Percentiles rank a stretch among this genome's conserved stretches.
These are phyloP conservation scores for Heliocidaris tuberculata DNA, from an alignment of 35 echinoderm and acorn worm species.

Conservation along the genomic window DNA sequence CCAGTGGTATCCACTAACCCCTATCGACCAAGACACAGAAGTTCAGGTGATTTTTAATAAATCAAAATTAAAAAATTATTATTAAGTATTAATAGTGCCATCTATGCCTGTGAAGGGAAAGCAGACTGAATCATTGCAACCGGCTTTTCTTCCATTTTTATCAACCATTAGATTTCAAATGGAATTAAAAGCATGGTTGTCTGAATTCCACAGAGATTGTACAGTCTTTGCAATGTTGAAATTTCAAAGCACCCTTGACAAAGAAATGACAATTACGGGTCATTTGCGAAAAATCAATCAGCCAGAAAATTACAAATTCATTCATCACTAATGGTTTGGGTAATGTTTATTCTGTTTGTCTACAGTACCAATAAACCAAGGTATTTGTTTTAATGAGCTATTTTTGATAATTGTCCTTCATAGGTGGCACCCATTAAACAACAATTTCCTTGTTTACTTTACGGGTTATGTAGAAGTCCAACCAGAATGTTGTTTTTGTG, in stretches of 20 bases:
- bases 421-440: not conserved
- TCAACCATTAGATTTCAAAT: too few relatives aligned
- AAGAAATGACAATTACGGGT: not conserved
- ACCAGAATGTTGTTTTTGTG: too few relatives aligned
- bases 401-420: not conserved
- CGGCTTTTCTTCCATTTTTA: too few relatives aligned
- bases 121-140: too few relatives aligned
- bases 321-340: not conserved
- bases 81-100: too few relatives aligned
- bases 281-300: not conserved
- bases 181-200: too few relatives aligned
- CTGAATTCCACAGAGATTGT: too few relatives aligned
- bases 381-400: not conserved
- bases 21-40: conserved; percentile 90
- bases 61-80: too few relatives aligned
- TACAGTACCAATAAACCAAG: not conserved
- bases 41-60: conserved; percentile 79
- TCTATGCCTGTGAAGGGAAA: too few relatives aligned
- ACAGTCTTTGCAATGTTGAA: too few relatives aligned
- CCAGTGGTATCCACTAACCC: conserved; percentile 79
- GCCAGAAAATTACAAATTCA: not conserved
- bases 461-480: too few relatives aligned
- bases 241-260: not conserved
- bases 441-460: not conserved
- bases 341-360: not conserved